Base-by-base conservation (phyloP, 2,113 vertebrate species). In the Nothoprocta pentlandii region DNA sequence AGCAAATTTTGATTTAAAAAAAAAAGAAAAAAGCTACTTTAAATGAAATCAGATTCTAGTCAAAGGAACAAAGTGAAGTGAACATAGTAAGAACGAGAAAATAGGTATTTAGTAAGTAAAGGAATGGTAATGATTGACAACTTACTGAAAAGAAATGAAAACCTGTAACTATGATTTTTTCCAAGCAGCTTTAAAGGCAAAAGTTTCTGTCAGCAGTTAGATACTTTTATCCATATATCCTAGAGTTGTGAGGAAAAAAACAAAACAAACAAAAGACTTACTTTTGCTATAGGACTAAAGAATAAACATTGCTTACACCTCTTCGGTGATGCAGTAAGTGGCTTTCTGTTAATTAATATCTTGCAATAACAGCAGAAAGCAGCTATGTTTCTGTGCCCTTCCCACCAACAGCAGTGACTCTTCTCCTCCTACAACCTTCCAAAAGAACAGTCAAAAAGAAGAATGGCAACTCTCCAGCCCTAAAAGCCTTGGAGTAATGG, bases 401-500 rank as follows among this genome's bases (percentile, higher is more conserved):
- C 41, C 69, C 80, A 64, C n/a, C 64, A 85, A 62, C 39, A 87
- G 80, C 10, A 94, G 53, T 19, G 73, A 87, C 76, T 91, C 58
- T 75, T 76, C 82, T 79, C 53, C 73, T 69, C 83, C 85, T 49
- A 89, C 39, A 69, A 86, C 86, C 80, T 75, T 90, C 42, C 74
- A 75, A 79, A 34, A 83, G 78, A 80, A 91, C 59, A 90, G 53
- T n/a, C 56, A 91, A 75, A 85, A 87, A 80, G 79, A 87, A 54
- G 95, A 95, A 77, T 11, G 26, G 94, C 87, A 76, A 86, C 69
- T 86, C 64, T 84, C 93, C 80, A 90, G 73, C 82, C 86, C 85
- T 84, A 81, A 93, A 88, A 92, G 83, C 63, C 66, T 79, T 62
- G 30, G 78, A 96, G 94, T 84, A 95, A 95, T 69, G 56, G 64